Evolutionary conservation across 1,140 invertebrate genomes (phyloP).

Genomic region (Sycophila sp.): DNA sequence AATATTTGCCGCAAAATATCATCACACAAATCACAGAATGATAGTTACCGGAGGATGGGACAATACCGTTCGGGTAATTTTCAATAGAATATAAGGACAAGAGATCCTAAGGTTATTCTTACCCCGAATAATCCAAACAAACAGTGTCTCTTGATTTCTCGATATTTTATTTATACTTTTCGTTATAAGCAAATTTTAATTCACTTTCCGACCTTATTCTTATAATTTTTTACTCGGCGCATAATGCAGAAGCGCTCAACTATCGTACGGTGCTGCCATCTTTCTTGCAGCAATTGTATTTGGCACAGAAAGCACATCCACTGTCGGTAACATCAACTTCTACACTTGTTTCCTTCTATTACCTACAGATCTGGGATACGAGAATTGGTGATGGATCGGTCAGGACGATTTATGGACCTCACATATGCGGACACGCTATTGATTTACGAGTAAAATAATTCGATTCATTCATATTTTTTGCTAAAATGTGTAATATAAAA

Average conservation of each 20-base stretch:
- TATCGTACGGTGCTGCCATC: conserved; percentile 1
- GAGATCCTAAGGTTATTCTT: no score
- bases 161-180: no score
- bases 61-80: conserved; percentile 51
- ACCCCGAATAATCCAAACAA: no score
- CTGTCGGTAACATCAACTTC: not conserved
- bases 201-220: no score
- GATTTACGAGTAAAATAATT: conserved; percentile 47
- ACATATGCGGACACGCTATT: conserved; percentile 57
- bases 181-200: no score
- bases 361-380: conserved; percentile 55
- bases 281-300: not conserved
- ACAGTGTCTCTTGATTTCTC: no score
- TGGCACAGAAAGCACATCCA: not conserved
- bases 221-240: no score
- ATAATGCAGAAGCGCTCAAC: not conserved
- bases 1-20: conserved; percentile 53
- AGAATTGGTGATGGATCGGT: conserved; percentile 45
- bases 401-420: conserved; percentile 50
- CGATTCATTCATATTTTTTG: not conserved
- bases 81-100: no score
- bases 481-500: not conserved
- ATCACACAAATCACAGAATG: conserved; percentile 46
- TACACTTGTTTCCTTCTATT: not conserved
- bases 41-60: conserved; percentile 59